Base-by-base conservation (phyloP, 2,113 vertebrate genomes). In the Centropus unirufus region DNA sequence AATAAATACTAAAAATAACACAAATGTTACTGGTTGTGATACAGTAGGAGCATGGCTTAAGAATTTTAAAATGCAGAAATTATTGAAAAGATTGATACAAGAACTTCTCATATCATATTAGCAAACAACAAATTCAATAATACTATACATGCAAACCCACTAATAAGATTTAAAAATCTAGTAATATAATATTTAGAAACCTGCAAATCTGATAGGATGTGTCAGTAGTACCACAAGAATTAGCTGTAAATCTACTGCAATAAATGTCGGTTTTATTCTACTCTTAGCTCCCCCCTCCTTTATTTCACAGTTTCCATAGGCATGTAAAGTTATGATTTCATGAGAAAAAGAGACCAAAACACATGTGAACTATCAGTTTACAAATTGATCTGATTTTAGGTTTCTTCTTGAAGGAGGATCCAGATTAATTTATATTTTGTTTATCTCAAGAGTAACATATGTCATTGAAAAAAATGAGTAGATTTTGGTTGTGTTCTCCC, bases 81-180 rank as follows among this genome's bases (percentile, higher is more conserved):
- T 96, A 96, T 97, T 95, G 72, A 90, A 95, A 92, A 97, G 95
- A 93, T 75, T 96, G 66, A 93, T 92, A 96, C 40, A 95, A 94
- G 81, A 83, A 94, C 92, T 93, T 94, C 73, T 79, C 67, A 91
- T 91, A 82, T 92, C 76, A 62, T 66, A 93, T 95, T 95, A 96
- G 61, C 85, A 93, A 95, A 95, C 83, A 91, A 78, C 58, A 93
- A 94, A 92, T 89, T 94, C 76, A 55, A 89, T 92, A 83, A 77
- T 14, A 64, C 21, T 68, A 58, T 57, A n/a, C 66, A 74, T 54
- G 34, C 42, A 85, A 91, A 83, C 26, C 40, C 58, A 27, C 34
- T 92, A 83, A 62, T 40, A 74, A 73, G 46, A 88, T 70, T 88
- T 30, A 63, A 20, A 92, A 12, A 62, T 59, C 34, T 59, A 86